phyloP scores from a whole-genome alignment of 2,888 invertebrate species.

The Spilarctia lutea region DNA sequence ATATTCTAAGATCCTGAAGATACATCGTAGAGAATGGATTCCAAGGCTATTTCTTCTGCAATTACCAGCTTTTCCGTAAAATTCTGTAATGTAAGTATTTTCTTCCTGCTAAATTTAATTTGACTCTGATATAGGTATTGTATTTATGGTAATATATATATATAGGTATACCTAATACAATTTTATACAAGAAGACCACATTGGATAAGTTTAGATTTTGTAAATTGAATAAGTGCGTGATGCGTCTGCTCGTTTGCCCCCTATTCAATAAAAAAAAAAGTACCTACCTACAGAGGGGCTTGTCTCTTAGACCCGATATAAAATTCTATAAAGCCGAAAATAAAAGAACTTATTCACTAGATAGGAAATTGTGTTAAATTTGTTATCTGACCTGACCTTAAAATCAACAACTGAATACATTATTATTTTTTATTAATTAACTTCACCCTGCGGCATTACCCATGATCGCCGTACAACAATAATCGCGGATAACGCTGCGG shows the following conservation, averaged over 20 bases:
- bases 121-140: not conserved
- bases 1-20: slow-evolving; percentile 47
- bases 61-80: slow-evolving; percentile 78
- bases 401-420: too few relatives aligned
- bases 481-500: too few relatives aligned
- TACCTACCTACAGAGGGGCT: too few relatives aligned
- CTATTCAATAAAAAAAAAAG: too few relatives aligned
- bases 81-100: slow-evolving; percentile 82
- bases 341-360: not conserved
- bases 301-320: not conserved
- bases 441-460: too few relatives aligned
- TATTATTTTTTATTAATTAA: too few relatives aligned
- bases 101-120: not conserved
- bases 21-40: slow-evolving; percentile 66
- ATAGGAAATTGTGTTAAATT: not conserved
- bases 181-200: not conserved
- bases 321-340: not conserved
- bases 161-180: not conserved
- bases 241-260: too few relatives aligned
- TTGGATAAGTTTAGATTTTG: not conserved
- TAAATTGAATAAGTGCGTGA: too few relatives aligned
- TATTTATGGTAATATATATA: not conserved
- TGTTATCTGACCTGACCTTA: too few relatives aligned
- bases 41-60: slow-evolving; percentile 69
- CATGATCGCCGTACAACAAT: too few relatives aligned